Base-by-base conservation (phyloP, 2,888 invertebrate species). In the Gari tellinella region DNA sequence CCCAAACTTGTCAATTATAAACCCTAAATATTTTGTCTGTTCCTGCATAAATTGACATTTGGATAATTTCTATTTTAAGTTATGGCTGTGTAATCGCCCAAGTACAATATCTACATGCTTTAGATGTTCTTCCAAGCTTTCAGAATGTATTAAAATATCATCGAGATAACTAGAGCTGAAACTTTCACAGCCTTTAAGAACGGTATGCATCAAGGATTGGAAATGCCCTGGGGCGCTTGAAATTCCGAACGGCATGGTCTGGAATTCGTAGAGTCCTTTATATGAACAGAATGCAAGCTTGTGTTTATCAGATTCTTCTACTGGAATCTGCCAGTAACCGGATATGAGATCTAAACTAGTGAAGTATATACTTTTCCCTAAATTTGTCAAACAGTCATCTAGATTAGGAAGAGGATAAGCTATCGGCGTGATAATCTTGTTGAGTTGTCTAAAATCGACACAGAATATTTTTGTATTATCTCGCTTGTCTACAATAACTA, bases 101-200 rank as follows among this genome's bases (percentile, higher is more conserved):
- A 55, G 21, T 15, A 70, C 61, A 14, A 41, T 15, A 19, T 62
- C 15, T 12, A 67, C 61, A 52, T 78, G 73, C 43, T 57, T 31
- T 0, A 70, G 2, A 53, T 73, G 73, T 15, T 78, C 78, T 15
- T 79, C 72, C n/a, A 46, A 12, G 4, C 55, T 55, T 43, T 37
- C 14, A 37, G 46, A 57, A 45, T 60, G 72, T 26, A 76, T 66
- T 1, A 80, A 21, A 26, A 80, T 67, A 26, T 80, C 72, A 43
- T 81, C 78, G 0, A 79, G 31, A 52, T 81, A 79, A 19, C 57
- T 60, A 8, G 25, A 23, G 12, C 61, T 21, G 58, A 77, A 82
- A 10, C 52, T 14, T 17, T 58, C 62, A 10, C 53, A 41, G 3
- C 68, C 74, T 19, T 72, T 23, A 8, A 81, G 52, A 14, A 72